Evolutionary conservation across 1,140 invertebrate species (phyloP).

Genomic region (Coboldia fuscipes): DNA sequence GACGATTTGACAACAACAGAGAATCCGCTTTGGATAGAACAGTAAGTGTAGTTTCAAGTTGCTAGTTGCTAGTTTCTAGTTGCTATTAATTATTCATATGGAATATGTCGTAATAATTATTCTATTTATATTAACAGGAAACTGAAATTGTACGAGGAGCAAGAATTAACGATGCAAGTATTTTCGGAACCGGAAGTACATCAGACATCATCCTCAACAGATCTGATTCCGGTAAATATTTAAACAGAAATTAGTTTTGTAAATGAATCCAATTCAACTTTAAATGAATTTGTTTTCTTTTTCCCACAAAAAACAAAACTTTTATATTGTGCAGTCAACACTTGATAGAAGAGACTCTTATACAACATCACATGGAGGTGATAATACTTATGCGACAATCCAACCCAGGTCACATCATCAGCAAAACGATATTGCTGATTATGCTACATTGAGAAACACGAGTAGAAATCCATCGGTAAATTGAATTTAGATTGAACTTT

Average conservation of each 20-base stretch:
- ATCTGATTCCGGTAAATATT: no score
- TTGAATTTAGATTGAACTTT: not conserved
- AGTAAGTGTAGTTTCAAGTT: slow-evolving; percentile 28
- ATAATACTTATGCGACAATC: slow-evolving; percentile 76
- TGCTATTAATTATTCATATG: slow-evolving; percentile 1
- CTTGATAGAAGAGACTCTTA: slow-evolving; percentile 15
- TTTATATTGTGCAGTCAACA: slow-evolving; percentile 3
- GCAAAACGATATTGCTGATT: slow-evolving; percentile 37
- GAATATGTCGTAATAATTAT: not conserved
- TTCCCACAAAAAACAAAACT: slow-evolving; percentile 10
- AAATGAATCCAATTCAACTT: no score
- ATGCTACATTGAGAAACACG: slow-evolving; percentile 34
- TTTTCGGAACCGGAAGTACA: slow-evolving; percentile 54
- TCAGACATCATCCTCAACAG: slow-evolving; percentile 14
- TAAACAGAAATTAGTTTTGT: no score
- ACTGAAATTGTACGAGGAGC: slow-evolving; percentile 76
- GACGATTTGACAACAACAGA: slow-evolving; percentile 73
- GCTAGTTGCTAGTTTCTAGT: not conserved
- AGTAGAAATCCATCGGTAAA: slow-evolving; percentile 16
- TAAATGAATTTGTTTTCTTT: slow-evolving; percentile 6
- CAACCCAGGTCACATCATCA: slow-evolving; percentile 37
- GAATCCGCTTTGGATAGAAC: slow-evolving; percentile 84
- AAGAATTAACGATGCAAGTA: slow-evolving; percentile 82
- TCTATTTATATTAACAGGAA: slow-evolving; percentile 32
- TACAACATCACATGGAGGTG: slow-evolving; percentile 27